These are phyloP conservation scores for Galeruca laticollis DNA, from an alignment of 2,888 invertebrate species.

Conservation along the genomic window DNA sequence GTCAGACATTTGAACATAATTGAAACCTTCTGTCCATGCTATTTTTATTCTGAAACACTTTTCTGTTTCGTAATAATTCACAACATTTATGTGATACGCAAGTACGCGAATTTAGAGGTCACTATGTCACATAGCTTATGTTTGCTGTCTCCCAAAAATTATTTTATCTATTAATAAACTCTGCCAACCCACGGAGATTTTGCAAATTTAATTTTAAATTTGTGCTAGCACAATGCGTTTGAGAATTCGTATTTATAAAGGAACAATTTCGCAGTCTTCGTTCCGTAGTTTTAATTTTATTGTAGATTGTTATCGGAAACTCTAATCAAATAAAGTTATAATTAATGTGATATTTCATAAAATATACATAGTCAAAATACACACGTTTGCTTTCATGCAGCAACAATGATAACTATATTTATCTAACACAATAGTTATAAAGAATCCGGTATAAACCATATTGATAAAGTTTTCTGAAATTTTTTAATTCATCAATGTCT, in stretches of 20 bases:
- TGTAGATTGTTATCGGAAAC: too few species aligned
- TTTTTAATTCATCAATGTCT: too few species aligned
- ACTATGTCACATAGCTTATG: slow-evolving; percentile 37
- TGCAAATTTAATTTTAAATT: slow-evolving; percentile 44
- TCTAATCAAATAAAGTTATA: too few species aligned
- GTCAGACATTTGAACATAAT: not conserved
- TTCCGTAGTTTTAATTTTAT: not conserved
- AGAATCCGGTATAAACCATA: too few species aligned
- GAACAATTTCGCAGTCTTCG: slow-evolving; percentile 15
- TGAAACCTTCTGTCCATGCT: not conserved
- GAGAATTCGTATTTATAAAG: slow-evolving; percentile 15
- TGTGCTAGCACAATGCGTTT: slow-evolving; percentile 41
- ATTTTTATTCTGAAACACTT: slow-evolving; percentile 16
- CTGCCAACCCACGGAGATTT: slow-evolving; percentile 33
- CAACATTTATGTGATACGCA: slow-evolving; percentile 25
- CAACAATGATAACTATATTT: too few species aligned
- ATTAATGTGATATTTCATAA: too few species aligned
- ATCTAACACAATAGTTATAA: too few species aligned
- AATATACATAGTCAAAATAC: too few species aligned
- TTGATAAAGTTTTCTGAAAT: too few species aligned
- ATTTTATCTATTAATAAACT: slow-evolving; percentile 39
- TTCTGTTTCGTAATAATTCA: slow-evolving; percentile 20
- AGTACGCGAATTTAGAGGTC: slow-evolving; percentile 36
- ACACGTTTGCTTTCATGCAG: too few species aligned
- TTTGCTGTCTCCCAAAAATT: slow-evolving; percentile 39